Evolutionary conservation across 2,113 vertebrate species (phyloP), one percentile per base, ranked within the genome.

Genomic region (Corythornis vintsioides): DNA sequence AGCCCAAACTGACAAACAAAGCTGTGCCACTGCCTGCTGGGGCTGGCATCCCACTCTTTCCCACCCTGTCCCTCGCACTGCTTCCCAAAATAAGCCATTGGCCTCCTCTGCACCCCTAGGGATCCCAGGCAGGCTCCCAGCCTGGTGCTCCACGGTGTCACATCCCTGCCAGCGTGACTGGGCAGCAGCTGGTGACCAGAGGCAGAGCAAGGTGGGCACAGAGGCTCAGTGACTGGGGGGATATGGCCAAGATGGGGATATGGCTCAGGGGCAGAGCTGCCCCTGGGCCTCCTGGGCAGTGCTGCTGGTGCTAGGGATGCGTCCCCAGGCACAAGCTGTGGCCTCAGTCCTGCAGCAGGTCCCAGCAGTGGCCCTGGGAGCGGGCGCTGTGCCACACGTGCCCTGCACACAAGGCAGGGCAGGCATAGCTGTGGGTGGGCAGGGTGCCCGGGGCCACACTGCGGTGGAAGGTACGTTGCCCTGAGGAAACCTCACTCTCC

Each of bases 1-100:
- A n/a, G 59, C 21, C 16, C 1, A 11, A 69, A 26, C 11, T 0
- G 1, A 22, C 24, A 1, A 12, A 13, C 3, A 0, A 38, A 45
- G 52, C 56, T 17, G 57, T 21, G 4, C 9, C 4, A 2, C 35
- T 22, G 14, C 69, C 64, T 3, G 1, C 59, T 6, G 7, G 24
- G 22, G 73, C 35, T 61, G 45, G 22, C 9, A 12, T 14, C 53
- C 47, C 20, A 3, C 0, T 3, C 6, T 71, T 57, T 60, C 31
- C n/a, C 0, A 0, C 35, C 47, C n/a, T 57, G 33, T 17, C 53
- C 7, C 29, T 25, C 20, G 17, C 3, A 3, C n/a, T 13, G 43
- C 7, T 16, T 57, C 35, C 48, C 6, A 0, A 59, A 84, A 59
- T 0, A 29, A 89, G 38, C 52, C 2, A 1, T 31, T 7, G 9